Evolutionary conservation across 2,888 invertebrate species (phyloP), one percentile per base, ranked within the genome.

Genomic region (Aradus depressus): DNA sequence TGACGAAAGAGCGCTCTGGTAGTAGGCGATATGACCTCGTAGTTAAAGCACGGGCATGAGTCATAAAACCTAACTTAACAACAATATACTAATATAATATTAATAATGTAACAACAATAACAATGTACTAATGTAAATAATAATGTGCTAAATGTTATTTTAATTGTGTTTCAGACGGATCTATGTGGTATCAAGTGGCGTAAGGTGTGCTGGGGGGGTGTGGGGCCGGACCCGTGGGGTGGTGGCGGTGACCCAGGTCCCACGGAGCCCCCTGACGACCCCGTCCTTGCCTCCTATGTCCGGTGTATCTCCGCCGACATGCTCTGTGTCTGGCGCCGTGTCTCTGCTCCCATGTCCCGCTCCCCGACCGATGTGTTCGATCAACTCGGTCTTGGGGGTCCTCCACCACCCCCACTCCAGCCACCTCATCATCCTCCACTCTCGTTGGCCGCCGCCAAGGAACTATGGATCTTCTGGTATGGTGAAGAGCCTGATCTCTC

Each of bases 401-500:
- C 60, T 51, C 66, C 60, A 55, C 64, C 65, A 64, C 63, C 70
- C 66, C 71, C 72, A 66, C 68, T 69, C 68, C 72, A 72, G 61
- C 80, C 80, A 65, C 60, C 60, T 51, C 55, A 60, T 38, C 62
- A 62, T 52, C 84, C 83, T 66, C 85, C 87, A 60, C 77, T 88
- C 64, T 84, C 85, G 63, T 75, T 88, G 62, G 80, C 83, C 67
- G 84, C 87, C 65, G 83, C 88, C 69, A 97, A 96, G 75, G 97
- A 98, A 71, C 79, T 99, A 56, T 98, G 97, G 97, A 88, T 98
- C 70, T 99, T 98, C 75, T 98, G 97, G 97, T 98, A 97, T 73
- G 95, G 95, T 65, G 93, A 95, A 69, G 91, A 92, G 70, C 92
- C 92, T 51, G 89, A 91, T 71, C 77, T 92, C 59, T 79, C 77